Conservation (phyloP, 2,113 vertebrate genomes). For the Hippocampus zosterae region DNA sequence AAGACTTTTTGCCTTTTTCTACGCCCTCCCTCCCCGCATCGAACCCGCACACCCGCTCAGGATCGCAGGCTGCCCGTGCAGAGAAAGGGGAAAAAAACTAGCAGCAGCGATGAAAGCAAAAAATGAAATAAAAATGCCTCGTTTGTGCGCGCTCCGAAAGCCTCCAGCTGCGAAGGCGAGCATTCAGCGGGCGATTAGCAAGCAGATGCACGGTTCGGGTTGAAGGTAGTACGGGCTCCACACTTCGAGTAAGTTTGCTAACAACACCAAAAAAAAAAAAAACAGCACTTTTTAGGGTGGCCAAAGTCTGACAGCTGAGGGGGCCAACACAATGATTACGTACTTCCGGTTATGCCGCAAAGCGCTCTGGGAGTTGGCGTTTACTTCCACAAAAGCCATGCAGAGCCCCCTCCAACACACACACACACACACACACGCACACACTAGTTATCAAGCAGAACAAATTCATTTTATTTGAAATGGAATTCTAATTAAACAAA, state of each 20-base stretch:
- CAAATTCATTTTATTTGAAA: too few species aligned
- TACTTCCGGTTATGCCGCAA: conserved; percentile 64
- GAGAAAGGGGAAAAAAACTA: conserved; percentile 40
- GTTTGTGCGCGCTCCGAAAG: conserved; percentile 69
- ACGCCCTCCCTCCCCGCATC: conserved; percentile 76
- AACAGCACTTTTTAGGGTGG: conserved; percentile 65
- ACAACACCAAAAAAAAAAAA: background rate
- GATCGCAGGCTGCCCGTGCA: conserved; percentile 81
- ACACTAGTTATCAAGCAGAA: too few species aligned
- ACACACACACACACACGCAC: too few species aligned
- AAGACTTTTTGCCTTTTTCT: conserved; percentile 89
- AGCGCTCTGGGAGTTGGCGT: conserved; percentile 77
- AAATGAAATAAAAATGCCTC: conserved; percentile 22
- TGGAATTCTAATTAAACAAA: too few species aligned
- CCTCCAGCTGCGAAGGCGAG: conserved; percentile 53
- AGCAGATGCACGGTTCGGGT: conserved; percentile 77
- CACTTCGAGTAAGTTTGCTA: conserved; percentile 58
- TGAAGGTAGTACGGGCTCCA: conserved; percentile 56
- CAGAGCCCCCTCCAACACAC: too few species aligned
- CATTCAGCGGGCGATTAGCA: conserved; percentile 39
- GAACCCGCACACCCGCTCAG: conserved; percentile 63
- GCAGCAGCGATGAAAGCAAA: conserved; percentile 74
- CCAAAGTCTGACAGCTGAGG: conserved; percentile 85
- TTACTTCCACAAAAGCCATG: background rate
- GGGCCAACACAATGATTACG: conserved; percentile 78